phyloP scores from a whole-genome alignment of 2,797 vertebrate genomes.

The Halcyon badia region DNA sequence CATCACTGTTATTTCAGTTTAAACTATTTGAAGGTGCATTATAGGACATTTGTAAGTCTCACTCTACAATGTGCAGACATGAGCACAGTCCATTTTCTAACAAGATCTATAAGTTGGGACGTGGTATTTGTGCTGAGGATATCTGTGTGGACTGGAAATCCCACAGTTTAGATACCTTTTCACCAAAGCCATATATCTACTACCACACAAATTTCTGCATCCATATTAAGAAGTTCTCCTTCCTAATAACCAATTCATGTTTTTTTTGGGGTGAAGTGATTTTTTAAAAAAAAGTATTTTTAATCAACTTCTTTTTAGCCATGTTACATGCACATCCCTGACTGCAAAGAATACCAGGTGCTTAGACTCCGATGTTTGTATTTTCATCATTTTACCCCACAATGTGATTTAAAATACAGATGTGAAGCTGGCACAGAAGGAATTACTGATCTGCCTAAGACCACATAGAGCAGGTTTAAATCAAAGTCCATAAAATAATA shows the following conservation, averaged over 20 bases:
- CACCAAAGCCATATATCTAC: background rate
- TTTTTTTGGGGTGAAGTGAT: rapidly evolving
- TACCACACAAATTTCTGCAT: background rate
- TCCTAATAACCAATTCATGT: background rate
- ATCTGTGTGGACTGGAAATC: slow-evolving; percentile 2
- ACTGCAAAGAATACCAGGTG: background rate
- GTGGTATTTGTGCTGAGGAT: background rate
- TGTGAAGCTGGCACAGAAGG: background rate
- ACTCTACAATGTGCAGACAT: background rate
- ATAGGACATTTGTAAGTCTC: background rate
- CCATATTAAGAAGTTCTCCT: background rate
- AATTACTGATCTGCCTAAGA: background rate
- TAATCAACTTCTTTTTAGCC: background rate
- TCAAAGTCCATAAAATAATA: background rate
- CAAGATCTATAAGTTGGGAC: background rate
- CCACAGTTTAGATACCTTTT: background rate
- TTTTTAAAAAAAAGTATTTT: background rate
- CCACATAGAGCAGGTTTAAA: background rate
- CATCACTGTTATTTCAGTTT: slow-evolving; percentile 22
- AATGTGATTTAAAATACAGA: background rate
- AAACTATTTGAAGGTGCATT: slow-evolving; percentile 22
- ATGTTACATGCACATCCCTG: background rate
- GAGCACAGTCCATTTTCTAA: background rate
- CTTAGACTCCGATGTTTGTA: background rate
- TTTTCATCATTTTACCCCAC: background rate